A percentile compares a stretch with the other conserved stretches of the same genome.
Evolutionary conservation across 2,888 invertebrate species (phyloP).

Genomic region (Neoitamus cyanurus): DNA sequence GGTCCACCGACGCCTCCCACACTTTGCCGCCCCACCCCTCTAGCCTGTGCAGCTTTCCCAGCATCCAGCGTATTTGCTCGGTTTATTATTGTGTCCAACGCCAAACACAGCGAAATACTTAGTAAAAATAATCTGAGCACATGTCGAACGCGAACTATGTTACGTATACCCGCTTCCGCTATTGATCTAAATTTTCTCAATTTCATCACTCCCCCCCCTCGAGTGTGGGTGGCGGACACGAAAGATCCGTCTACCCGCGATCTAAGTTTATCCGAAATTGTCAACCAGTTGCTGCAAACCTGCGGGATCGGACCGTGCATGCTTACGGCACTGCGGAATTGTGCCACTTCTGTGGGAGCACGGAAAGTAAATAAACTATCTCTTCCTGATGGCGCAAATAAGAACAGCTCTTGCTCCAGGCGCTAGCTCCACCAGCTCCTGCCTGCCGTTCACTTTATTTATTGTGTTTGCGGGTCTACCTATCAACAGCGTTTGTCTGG

Average conservation of each 20-base stretch:
- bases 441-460: not conserved
- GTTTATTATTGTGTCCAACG: not conserved
- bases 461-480: not conserved
- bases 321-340: not conserved
- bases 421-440: not conserved
- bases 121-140: constrained; percentile 2
- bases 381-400: not conserved
- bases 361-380: not conserved
- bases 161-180: not conserved
- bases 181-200: constrained; percentile 3
- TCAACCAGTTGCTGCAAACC: not conserved
- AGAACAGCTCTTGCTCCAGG: not conserved
- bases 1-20: not conserved
- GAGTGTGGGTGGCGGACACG: not conserved
- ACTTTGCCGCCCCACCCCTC: too few relatives aligned
- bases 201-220: too few relatives aligned
- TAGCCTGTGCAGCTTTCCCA: not conserved
- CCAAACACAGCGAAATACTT: not conserved
- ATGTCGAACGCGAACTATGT: not conserved
- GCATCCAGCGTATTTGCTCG: not conserved
- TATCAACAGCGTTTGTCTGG: not conserved
- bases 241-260: not conserved
- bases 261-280: not conserved
- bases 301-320: not conserved
- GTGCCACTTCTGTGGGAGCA: not conserved